These are phyloP conservation scores for Ligdia adustata DNA, from an alignment of 2,888 invertebrate genomes.

Conservation along the genomic window DNA sequence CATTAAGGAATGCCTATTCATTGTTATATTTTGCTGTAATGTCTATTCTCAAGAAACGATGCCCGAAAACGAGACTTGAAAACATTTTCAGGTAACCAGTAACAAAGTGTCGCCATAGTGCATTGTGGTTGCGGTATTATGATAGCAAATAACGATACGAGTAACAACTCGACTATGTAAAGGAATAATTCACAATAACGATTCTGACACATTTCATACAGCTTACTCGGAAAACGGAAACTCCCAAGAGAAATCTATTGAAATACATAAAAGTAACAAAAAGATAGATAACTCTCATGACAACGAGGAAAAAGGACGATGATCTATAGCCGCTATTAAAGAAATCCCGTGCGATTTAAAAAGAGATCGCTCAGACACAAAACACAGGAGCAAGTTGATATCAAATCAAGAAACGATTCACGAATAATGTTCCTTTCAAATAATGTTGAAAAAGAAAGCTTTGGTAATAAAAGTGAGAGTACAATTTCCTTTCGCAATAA, in stretches of 20 bases:
- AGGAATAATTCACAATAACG: slow-evolving; percentile 33
- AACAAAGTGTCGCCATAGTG: no score
- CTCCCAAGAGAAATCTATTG: slow-evolving; percentile 46
- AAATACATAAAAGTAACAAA: slow-evolving; percentile 20
- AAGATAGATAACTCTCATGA: slow-evolving; percentile 6
- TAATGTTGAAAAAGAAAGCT: slow-evolving; percentile 13
- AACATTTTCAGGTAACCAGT: no score
- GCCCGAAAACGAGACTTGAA: no score
- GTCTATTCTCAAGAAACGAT: no score
- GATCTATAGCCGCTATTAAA: slow-evolving; percentile 15
- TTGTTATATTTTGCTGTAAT: no score
- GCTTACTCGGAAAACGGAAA: slow-evolving; percentile 25
- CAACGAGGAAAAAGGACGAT: slow-evolving; percentile 6
- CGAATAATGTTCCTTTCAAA: background rate
- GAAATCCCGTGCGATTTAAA: slow-evolving; percentile 4
- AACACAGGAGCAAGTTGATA: background rate
- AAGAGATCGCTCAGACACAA: slow-evolving; percentile 2
- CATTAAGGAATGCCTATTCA: no score
- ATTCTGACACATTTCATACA: slow-evolving; percentile 37
- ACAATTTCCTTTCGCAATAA: slow-evolving; percentile 25
- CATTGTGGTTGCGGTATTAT: no score
- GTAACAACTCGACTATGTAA: slow-evolving; percentile 26
- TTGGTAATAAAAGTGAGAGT: slow-evolving; percentile 30
- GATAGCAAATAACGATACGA: no score
- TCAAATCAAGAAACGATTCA: background rate